Base-by-base conservation (phyloP, 1,140 invertebrate genomes). In the Psix sp. region DNA sequence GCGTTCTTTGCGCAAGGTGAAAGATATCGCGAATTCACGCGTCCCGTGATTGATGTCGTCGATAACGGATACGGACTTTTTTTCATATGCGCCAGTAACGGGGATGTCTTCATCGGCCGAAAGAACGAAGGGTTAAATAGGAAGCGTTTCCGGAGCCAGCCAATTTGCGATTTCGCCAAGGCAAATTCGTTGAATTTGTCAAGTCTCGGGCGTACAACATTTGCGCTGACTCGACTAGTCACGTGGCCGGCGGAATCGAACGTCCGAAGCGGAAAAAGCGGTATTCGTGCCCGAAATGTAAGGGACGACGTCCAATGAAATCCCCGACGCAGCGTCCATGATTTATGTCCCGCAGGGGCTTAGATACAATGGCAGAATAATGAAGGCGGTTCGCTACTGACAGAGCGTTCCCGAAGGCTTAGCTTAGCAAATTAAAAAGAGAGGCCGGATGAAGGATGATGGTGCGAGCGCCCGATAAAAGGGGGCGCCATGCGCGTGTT, bases 291-390 rank as follows among this genome's bases (percentile, higher is more conserved):
- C 56, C 38, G 67, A 54, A 65, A 60, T 60, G 59, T 65, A 65
- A 72, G 68, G 59, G 68, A 72, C 38, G 66, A 56, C 51, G 57
- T 71, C 59, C 35, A 72, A 63, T 72, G 68, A 63, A 72, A 72
- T 72, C 59, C 45, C 59, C 52, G 42, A 57, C 57, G 57, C 38
- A 54, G 51, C 57, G 51, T 72, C 52, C 68, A 72, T 65, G 68
- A 72, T 63, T 72, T 65, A 72, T 72, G 52, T 72, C 52, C 59
- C 39, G 24, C 31, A 65, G 68, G 68, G 68, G 68, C 46, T 38
- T 51, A 57, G 68, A 72, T 72, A 72, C 68, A 72, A 72, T 72
- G 43, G 68, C 43, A 65, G 68, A 63, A 72, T 72, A 72, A 72
- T 65, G 68, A 72, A 63, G 68, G 68, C 52, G 52, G 51, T 45